Conservation (phyloP, 2,797 vertebrate species). For the Streptopelia turtur region DNA sequence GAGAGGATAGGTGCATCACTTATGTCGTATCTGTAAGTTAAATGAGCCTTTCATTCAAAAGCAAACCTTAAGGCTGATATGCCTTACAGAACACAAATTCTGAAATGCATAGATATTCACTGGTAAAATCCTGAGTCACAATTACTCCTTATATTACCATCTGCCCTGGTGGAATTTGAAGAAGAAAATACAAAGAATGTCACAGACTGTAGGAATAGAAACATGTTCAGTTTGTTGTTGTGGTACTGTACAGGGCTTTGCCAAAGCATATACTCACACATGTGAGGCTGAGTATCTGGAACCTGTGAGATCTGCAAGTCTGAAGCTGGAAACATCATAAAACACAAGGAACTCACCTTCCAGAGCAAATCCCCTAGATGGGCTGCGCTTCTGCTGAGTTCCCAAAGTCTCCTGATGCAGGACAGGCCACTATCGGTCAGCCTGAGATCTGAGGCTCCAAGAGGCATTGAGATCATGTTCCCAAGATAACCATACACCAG, state of each 20-base stretch:
- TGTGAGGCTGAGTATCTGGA: neutral
- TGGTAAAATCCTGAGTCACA: neutral
- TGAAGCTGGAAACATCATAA: neutral
- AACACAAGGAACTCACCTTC: neutral
- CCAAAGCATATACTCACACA: neutral
- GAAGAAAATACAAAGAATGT: neutral
- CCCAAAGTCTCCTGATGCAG: neutral
- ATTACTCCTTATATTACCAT: neutral
- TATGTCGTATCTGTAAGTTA: neutral
- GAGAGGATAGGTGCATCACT: neutral
- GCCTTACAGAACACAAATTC: neutral
- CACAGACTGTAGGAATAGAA: neutral
- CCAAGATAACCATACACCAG: constrained; percentile 27
- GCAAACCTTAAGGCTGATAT: neutral
- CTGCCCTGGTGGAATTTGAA: neutral
- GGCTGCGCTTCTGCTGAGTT: neutral
- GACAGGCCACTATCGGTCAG: neutral
- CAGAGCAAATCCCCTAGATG: neutral
- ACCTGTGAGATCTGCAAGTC: neutral
- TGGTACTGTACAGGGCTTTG: neutral
- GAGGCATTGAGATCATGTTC: neutral
- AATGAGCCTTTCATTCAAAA: neutral
- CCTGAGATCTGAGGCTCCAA: constrained; percentile 2
- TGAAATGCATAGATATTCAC: neutral
- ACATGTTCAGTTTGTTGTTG: neutral